These are phyloP conservation scores for Acanthis flammea DNA, from an alignment of 2,797 vertebrate genomes.

Conservation along the genomic window DNA sequence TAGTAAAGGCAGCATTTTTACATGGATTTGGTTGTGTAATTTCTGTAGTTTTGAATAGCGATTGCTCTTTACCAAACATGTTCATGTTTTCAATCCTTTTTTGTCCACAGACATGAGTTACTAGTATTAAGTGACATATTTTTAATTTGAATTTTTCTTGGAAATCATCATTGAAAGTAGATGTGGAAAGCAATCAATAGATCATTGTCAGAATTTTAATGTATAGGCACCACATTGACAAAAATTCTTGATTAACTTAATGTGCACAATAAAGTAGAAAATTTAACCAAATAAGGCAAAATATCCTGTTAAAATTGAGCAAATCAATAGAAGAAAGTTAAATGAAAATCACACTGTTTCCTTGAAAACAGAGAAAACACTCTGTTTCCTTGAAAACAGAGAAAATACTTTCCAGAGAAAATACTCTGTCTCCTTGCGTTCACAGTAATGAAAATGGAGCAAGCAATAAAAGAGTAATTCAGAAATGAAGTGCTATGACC, in stretches of 20 bases:
- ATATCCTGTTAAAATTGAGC: not conserved
- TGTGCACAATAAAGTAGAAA: not conserved
- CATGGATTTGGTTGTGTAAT: not conserved
- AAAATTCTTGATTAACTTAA: not conserved
- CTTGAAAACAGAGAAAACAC: too few species aligned
- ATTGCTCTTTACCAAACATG: not conserved
- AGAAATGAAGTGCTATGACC: not conserved
- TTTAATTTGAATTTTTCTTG: conserved; percentile 12
- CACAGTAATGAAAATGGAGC: not conserved
- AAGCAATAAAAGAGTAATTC: not conserved
- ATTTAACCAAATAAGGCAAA: not conserved
- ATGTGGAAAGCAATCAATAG: not conserved
- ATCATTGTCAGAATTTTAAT: not conserved
- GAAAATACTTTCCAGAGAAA: not conserved
- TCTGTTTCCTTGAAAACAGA: too few species aligned
- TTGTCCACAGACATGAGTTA: not conserved
- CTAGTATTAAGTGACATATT: not conserved
- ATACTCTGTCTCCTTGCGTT: not conserved
- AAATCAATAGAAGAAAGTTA: not conserved
- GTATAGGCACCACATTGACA: not conserved
- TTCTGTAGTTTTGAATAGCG: not conserved
- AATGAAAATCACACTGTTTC: not conserved
- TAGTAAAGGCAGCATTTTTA: not conserved
- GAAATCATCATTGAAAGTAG: not conserved
- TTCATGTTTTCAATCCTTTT: conserved; percentile 15